Base-by-base conservation (phyloP, 2,797 vertebrate genomes). In the Tarsius wallacei region DNA sequence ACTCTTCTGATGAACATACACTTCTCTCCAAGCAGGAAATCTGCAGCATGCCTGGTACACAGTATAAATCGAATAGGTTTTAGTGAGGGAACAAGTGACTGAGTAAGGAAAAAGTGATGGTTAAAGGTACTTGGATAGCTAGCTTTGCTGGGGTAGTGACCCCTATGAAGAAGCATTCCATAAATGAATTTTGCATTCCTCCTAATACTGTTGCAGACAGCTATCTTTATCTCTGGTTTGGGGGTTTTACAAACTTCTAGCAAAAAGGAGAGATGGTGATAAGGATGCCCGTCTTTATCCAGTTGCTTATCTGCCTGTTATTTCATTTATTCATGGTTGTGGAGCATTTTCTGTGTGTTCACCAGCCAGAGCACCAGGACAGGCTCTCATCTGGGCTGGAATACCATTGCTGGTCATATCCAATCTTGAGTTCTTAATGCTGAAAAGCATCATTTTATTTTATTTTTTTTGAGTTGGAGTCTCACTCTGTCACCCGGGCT, bases 361-460 rank as follows among this genome's bases (percentile, higher is more conserved):
- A 68, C 5, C 74, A n/a, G 28, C 6, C 24, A 31, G 13, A 2
- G 22, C 3, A 21, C 6, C 7, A 0, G 13, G 7, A 7, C 4
- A 15, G 28, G n/a, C 3, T 51, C 8, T 47, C 24, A 0, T 0
- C 0, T 10, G 1, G 2, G 33, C 22, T 26, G n/a, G 16, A 21
- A 33, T 2, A 5, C 12, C 5, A 14, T 11, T 0, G 0, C 28
- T 13, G 7, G 8, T 14, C 10, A 12, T 5, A 2, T 19, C 16
- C 36, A 22, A 6, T 2, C 47, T 15, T 36, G 4, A 0, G 61
- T 36, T 64, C 28, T 61, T 61, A 10, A 0, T 2, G 57, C 13
- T 16, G 21, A 11, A 49, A n/a, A 36, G 55, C 13, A 1, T 15
- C 4, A 22, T 24, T 1, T 2, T 55, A 81, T 31, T 21, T 42